Evolutionary conservation across 1,140 invertebrate species (phyloP).

Genomic region (Microvelia longipes): DNA sequence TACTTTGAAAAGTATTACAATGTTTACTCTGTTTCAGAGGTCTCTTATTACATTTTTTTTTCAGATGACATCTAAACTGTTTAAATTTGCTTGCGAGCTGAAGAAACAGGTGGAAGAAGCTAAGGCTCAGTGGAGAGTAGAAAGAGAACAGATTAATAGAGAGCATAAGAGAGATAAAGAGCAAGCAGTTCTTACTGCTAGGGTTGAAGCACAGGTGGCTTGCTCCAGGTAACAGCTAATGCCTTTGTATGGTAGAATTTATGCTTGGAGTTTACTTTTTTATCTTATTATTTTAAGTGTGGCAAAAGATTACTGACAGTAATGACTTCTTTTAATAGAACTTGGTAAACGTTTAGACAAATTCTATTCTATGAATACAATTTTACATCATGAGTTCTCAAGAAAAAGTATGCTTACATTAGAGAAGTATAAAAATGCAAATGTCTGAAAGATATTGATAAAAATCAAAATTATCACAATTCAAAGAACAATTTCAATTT

Average conservation of each 20-base stretch:
- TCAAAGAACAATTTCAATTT: too few relatives aligned
- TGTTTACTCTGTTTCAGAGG: too few relatives aligned
- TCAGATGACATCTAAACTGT: conserved; percentile 41
- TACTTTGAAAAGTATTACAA: too few relatives aligned
- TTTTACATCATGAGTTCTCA: too few relatives aligned
- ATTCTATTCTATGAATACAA: too few relatives aligned
- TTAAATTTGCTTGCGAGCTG: conserved; percentile 48
- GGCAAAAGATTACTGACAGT: background rate
- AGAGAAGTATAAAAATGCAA: too few relatives aligned
- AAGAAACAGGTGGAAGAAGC: conserved; percentile 49
- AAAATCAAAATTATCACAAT: too few relatives aligned
- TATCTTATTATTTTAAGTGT: background rate
- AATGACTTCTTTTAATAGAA: background rate
- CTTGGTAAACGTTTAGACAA: background rate
- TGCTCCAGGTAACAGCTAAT: conserved; percentile 17
- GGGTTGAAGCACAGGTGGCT: conserved; percentile 41
- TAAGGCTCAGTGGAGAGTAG: conserved; percentile 39
- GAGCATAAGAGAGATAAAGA: conserved; percentile 39
- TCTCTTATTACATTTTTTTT: background rate
- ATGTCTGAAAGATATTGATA: too few relatives aligned
- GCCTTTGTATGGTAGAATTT: too few relatives aligned
- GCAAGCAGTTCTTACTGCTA: conserved; percentile 45
- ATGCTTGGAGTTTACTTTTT: background rate
- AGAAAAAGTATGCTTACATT: too few relatives aligned
- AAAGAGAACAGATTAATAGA: conserved; percentile 43